phyloP scores from a whole-genome alignment of 2,888 invertebrate genomes.

The Mythimna pallens region DNA sequence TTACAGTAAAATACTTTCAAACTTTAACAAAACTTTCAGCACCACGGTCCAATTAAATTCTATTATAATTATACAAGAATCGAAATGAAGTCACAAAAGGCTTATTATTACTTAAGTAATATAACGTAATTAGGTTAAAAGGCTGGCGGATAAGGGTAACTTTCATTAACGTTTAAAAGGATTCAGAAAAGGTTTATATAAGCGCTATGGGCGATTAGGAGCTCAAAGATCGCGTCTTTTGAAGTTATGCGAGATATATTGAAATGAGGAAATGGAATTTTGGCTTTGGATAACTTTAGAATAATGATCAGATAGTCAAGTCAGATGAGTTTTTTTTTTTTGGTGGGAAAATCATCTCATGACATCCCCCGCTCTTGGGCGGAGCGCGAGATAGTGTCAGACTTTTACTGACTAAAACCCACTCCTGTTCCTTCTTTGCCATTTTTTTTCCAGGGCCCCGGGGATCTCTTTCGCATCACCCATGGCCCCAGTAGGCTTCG shows the following conservation, averaged over 20 bases:
- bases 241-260: slow-evolving; percentile 16
- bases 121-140: slow-evolving; percentile 46
- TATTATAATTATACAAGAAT: no score
- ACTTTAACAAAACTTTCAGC: slow-evolving; percentile 19
- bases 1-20: neutral
- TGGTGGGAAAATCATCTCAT: no score
- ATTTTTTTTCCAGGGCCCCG: no score
- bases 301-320: neutral
- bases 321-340: no score
- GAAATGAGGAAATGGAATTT: neutral
- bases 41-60: no score
- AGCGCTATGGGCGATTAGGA: slow-evolving; percentile 17
- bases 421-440: no score
- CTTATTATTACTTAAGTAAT: slow-evolving; percentile 33
- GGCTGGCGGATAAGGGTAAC: slow-evolving; percentile 3
- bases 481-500: no score
- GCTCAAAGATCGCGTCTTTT: slow-evolving; percentile 32
- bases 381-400: no score
- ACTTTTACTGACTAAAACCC: no score
- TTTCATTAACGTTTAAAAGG: slow-evolving; percentile 25
- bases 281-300: neutral
- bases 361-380: no score
- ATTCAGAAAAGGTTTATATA: slow-evolving; percentile 25
- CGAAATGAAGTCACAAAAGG: no score
- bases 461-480: no score